Evolutionary conservation across 2,888 invertebrate genomes (phyloP).

Genomic region (Leptogaster cylindrica): DNA sequence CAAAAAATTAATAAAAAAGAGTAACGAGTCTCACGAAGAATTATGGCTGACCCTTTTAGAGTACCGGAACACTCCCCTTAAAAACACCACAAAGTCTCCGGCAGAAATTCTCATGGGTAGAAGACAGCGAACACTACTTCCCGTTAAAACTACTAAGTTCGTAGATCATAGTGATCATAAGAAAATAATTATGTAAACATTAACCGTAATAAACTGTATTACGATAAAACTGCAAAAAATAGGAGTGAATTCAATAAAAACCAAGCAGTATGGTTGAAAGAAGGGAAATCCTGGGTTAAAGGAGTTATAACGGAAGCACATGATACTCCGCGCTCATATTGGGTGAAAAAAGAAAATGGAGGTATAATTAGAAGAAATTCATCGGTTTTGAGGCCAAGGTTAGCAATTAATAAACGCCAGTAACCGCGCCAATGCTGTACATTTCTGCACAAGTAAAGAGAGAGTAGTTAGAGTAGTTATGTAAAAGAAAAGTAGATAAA

Average conservation of each 20-base stretch:
- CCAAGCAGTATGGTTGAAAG: no score
- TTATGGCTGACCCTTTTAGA: conserved; percentile 18
- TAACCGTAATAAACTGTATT: no score
- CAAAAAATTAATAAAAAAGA: conserved; percentile 10
- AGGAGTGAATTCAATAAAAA: no score
- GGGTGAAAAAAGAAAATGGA: conserved; percentile 5
- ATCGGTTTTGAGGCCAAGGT: not conserved
- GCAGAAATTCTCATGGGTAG: conserved; percentile 19
- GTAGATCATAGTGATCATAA: not conserved
- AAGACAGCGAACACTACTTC: conserved; percentile 15
- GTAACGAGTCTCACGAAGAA: not conserved
- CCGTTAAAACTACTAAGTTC: not conserved
- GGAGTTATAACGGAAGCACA: no score
- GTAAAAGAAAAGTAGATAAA: no score
- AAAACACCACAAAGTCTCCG: not conserved
- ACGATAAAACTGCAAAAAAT: no score
- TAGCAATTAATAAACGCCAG: no score
- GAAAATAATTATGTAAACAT: not conserved
- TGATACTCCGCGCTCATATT: conserved; percentile 10
- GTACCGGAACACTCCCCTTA: conserved; percentile 27
- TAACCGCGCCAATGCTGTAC: not conserved
- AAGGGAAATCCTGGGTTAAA: no score
- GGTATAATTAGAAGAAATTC: not conserved
- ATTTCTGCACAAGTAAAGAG: no score
- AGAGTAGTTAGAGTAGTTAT: no score